Evolutionary conservation across 2,888 invertebrate species (phyloP), one percentile per base, ranked within the genome.

Genomic region (Leptinotarsa peninsularis): DNA sequence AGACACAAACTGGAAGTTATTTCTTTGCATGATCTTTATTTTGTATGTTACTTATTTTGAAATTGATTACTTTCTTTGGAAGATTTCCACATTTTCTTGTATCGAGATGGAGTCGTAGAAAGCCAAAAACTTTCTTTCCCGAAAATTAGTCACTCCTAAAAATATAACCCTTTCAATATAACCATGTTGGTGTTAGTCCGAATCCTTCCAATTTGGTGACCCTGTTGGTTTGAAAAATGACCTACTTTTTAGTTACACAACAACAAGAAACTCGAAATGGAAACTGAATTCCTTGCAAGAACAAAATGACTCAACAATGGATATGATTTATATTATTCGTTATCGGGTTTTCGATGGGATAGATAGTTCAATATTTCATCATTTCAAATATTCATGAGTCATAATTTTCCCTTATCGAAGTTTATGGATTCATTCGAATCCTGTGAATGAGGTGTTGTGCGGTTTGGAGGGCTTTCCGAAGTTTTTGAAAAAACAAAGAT

Each of bases 321-420:
- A 23, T 23, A 21, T 58, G 58, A 58, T 58, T 58, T 27, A 58
- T 58, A 23, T 58, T 58, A 58, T 58, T 58, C 58, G 58, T 58
- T 58, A 58, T 58, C 58, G 15, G 23, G 17, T 23, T 21, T 23
- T 23, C 58, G 5, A 14, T 21, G 58, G 23, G 23, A 58, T 58
- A 21, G 21, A 58, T 23, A 58, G 58, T 58, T 27, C 21, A 58
- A 58, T 58, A 58, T 58, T 21, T 58, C 23, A 17, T 58, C 58
- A 5, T 1, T 21, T 58, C 15, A 15, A 58, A 58, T 58, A 58
- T 58, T 58, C 23, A 58, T 58, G 13, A 14, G 21, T 2, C 21
- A 58, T 58, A 23, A 23, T 58, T 21, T 15, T 13, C 2, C 21
- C 58, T 23, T 13, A 58, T 23, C 58, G 14, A 23, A 21, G 23